Evolutionary conservation across 2,888 invertebrate genomes (phyloP).

Genomic region (Adelphocoris suturalis): DNA sequence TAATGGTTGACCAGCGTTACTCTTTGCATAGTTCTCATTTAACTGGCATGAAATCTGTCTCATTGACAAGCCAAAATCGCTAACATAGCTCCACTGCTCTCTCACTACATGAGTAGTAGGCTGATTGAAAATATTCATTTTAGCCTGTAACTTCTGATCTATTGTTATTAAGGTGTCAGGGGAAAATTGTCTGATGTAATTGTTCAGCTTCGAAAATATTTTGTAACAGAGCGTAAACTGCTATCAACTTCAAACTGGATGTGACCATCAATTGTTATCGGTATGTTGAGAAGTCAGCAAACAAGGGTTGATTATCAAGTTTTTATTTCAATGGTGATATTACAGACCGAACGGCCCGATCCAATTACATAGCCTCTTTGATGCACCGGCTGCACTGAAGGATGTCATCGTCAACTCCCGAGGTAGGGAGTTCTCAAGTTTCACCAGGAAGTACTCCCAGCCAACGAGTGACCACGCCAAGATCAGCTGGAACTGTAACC

Average conservation of each 20-base stretch:
- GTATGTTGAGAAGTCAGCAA: background rate
- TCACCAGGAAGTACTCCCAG: conserved; percentile 58
- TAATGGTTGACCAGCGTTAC: no score
- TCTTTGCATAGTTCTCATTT: no score
- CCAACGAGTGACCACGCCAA: background rate
- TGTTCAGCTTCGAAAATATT: background rate
- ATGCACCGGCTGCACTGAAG: conserved; percentile 32
- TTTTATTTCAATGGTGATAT: conserved; percentile 57
- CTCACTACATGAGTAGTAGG: no score
- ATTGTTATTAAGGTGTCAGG: conserved; percentile 43
- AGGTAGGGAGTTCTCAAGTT: conserved; percentile 61
- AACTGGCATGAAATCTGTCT: no score
- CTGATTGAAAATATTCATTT: background rate
- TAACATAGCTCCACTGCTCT: no score
- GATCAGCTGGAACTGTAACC: conserved; percentile 54
- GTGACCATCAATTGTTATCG: conserved; percentile 30
- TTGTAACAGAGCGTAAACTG: background rate
- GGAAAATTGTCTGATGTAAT: conserved; percentile 48
- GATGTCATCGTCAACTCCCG: conserved; percentile 47
- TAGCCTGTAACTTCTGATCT: background rate
- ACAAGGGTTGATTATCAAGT: conserved; percentile 40
- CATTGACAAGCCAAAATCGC: no score
- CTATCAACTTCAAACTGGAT: conserved; percentile 16
- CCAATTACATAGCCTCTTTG: conserved; percentile 54
- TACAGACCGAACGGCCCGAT: conserved; percentile 61